A percentile compares a stretch with the other conserved stretches of the same genome.
These are phyloP conservation scores for Lycodopsis pacificus DNA, from an alignment of 2,797 vertebrate species.

Conservation along the genomic window DNA sequence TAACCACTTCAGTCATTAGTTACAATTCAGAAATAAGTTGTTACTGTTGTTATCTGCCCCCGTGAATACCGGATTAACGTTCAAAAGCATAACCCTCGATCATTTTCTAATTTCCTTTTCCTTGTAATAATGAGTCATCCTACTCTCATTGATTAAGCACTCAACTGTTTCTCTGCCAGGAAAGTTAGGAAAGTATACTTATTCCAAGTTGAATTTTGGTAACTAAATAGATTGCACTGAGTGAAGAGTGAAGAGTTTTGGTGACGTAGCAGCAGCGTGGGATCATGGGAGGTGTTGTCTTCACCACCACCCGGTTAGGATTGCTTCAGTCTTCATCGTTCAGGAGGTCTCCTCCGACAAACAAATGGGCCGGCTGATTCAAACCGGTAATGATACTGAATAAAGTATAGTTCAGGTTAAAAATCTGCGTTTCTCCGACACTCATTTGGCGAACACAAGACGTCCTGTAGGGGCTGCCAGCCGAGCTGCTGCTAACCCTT, in stretches of 20 bases:
- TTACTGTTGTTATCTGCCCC: conserved; percentile 3
- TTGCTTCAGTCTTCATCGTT: too few relatives aligned
- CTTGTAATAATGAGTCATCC: conserved; percentile 18
- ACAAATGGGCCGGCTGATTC: too few relatives aligned
- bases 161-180: neutral
- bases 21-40: conserved; percentile 19
- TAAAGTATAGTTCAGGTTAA: too few relatives aligned
- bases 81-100: conserved; percentile 4
- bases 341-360: too few relatives aligned
- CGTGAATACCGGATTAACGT: conserved; percentile 28
- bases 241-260: neutral
- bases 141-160: neutral
- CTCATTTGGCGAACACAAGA: too few relatives aligned
- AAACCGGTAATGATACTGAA: too few relatives aligned
- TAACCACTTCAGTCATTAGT: conserved; percentile 34
- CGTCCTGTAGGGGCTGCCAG: too few relatives aligned
- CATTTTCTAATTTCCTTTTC: conserved; percentile 12
- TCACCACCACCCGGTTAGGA: too few relatives aligned
- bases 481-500: too few relatives aligned
- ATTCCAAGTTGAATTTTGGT: neutral
- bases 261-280: neutral
- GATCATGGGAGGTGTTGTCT: too few relatives aligned
- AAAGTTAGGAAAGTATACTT: conserved; percentile 12
- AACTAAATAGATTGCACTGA: neutral
- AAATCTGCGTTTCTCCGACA: too few relatives aligned